Base-by-base conservation (phyloP, 2,113 vertebrate genomes). In the Vidua chalybeata region DNA sequence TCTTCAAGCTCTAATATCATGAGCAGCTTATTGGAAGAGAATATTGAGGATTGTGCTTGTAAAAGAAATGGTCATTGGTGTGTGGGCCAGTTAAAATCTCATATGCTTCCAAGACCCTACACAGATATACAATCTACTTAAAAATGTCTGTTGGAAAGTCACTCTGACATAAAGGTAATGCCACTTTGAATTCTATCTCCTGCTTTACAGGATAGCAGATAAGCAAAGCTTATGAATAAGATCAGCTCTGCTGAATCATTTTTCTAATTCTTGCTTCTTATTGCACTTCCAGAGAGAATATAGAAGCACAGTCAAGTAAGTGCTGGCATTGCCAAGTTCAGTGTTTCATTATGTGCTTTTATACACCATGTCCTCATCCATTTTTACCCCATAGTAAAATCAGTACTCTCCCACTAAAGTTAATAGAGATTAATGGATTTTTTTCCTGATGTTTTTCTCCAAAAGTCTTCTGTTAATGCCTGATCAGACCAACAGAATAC, bases 261-360 rank as follows among this genome's bases (percentile, higher is more conserved):
- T 76, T 61, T 69, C 90, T 93, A 95, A 94, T 72, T 84, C 54
- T 90, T 80, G n/a, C 48, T 93, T 93, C 89, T 92, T 92, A 58
- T 94, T 96, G 61, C 51, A 54, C 22, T 62, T 97, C 15, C 15
- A 97, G 97, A 41, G 90, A 87, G 72, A 92, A 67, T 48, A 56
- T 15, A 66, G 95, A 92, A 85, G 68, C 16, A 0, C 88, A 84
- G 89, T 66, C 96, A 89, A 83, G 97, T 97, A 92, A 97, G 97
- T 97, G 72, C 35, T 31, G 69, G 39, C 37, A 31, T 62, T 69
- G 51, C 79, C 39, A 81, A 51, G 45, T 80, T 69, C 66, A 76
- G 21, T 46, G 39, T 84, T 90, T 58, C 10, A 4, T 66, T 79
- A 13, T 16, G 21, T 66, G n/a, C 71, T 85, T 13, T 76, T 54